phyloP scores from a whole-genome alignment of 2,797 vertebrate species.

The Acrocephalus scirpaceus region DNA sequence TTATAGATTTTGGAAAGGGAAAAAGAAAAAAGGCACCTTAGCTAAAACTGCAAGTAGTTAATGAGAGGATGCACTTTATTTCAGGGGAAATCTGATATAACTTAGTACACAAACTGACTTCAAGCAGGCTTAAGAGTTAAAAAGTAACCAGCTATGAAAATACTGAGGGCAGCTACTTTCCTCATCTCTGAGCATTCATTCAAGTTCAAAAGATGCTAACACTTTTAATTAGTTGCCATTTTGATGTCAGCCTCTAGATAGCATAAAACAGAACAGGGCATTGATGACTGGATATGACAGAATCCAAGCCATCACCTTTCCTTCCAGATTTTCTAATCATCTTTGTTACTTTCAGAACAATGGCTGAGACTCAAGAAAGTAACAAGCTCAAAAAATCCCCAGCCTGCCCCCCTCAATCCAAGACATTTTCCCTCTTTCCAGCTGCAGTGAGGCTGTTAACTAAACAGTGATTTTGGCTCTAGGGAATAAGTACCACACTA shows the following conservation, averaged over 20 bases:
- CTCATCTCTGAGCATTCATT: slow-evolving; percentile 52
- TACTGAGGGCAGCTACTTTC: not conserved
- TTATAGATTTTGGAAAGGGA: not conserved
- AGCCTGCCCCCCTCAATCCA: not conserved
- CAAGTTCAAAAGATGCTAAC: slow-evolving; percentile 60
- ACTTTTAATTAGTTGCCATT: slow-evolving; percentile 74
- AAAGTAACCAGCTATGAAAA: slow-evolving; percentile 56
- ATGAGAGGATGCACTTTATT: not conserved
- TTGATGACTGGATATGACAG: slow-evolving; percentile 17
- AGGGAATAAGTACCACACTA: slow-evolving; percentile 6
- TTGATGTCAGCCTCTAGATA: slow-evolving; percentile 52
- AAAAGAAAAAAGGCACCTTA: not conserved
- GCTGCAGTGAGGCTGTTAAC: not conserved
- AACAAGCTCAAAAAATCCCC: not conserved
- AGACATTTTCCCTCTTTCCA: not conserved
- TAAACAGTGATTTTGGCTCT: not conserved
- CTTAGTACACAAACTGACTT: not conserved
- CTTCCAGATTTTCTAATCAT: slow-evolving; percentile 36
- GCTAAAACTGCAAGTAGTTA: not conserved
- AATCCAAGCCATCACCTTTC: slow-evolving; percentile 29
- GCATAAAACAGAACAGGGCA: slow-evolving; percentile 49
- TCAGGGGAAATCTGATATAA: slow-evolving; percentile 14
- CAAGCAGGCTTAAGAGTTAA: slow-evolving; percentile 42
- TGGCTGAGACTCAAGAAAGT: not conserved
- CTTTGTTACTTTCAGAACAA: not conserved